Base-by-base conservation (phyloP, 2,888 invertebrate species). In the Ormyrus pomaceus region DNA sequence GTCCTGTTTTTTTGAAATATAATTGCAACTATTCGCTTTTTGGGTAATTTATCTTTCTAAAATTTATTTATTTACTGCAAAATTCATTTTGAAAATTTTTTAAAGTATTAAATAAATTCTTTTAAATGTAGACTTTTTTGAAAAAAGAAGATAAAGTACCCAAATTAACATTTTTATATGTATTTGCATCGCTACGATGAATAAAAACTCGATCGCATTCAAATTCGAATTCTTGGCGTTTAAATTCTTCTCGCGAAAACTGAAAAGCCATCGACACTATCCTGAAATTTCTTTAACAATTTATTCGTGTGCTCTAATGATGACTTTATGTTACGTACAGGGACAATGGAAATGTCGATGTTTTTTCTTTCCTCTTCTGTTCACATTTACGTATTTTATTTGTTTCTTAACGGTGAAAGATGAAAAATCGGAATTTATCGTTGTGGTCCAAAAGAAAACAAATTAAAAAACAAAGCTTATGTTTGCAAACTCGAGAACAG, bases 251-350 rank as follows among this genome's bases (percentile, higher is more conserved):
- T 45, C 10, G 46, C 58, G 56, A 69, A 58, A 69, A 69, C 58
- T 69, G 48, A 58, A 69, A 69, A 69, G 34, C 69, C 69, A 13
- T 69, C 56, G 13, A 56, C 1, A 4, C 13, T 58, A 58, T 58
- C 48, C 58, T 34, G 34, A 34, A 34, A 34, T 4, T 34, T 34
- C 4, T 34, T 34, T 34, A 34, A 34, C 34, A 34, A 34, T 48
- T 70, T 10, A 10, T 58, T 58, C 62, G 11, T 34, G 34, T 34
- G 34, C 34, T 34, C 34, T 34, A 34, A 34, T 34, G 34, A 34
- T 34, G 34, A 34, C 34, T 34, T 58, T 59, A n/a, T 6, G n/a
- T 19, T 59, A 13, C 19, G n/a, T 6, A 11, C 11, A n/a, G 58
- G n/a, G 58, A 34, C 34, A 34, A 34, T 34, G 34, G 34, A 34